Evolutionary conservation across 2,888 invertebrate genomes (phyloP), one percentile per base, ranked within the genome.

Genomic region (Cephus runcator): DNA sequence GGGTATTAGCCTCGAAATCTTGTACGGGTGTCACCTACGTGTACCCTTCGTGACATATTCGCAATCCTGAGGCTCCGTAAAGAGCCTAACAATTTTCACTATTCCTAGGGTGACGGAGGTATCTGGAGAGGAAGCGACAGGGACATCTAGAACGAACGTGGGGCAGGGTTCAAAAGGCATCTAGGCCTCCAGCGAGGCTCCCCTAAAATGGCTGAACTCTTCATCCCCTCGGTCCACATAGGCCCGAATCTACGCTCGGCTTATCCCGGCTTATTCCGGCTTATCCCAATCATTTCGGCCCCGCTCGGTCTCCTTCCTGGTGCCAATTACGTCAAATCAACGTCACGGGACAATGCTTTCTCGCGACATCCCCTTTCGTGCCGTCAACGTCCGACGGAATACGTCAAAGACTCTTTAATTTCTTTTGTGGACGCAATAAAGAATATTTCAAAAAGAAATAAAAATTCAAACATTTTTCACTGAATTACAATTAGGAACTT

Each of bases 311-410:
- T 86, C 87, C 86, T 88, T 87, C 88, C 89, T 87, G 88, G 90
- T 91, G 90, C 90, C 91, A 91, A 91, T 91, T 91, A 91, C 89
- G 87, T 86, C 91, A 88, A 90, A 91, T 91, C 90, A 91, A 90
- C 85, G 91, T 91, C 91, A 90, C 83, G 81, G 85, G 85, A 88
- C 88, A 90, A 90, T 89, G 84, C 82, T 33, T 75, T 75, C 75
- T 23, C 56, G 56, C 56, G 56, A 56, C 56, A 1, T 56, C 56
- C 56, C 56, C 56, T 56, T 56, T 56, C 56, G 56, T 56, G 2
- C 23, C 56, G 56, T 56, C 23, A 56, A 56, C 56, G 56, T 56
- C 9, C 56, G 6, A 56, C 56, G 56, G 56, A 56, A 56, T 9
- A 56, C 56, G 56, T 56, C 56, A 56, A 23, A 56, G 56, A 56